These are phyloP conservation scores for Halcyon leucocephala DNA, from an alignment of 2,797 vertebrate species.

Conservation along the genomic window DNA sequence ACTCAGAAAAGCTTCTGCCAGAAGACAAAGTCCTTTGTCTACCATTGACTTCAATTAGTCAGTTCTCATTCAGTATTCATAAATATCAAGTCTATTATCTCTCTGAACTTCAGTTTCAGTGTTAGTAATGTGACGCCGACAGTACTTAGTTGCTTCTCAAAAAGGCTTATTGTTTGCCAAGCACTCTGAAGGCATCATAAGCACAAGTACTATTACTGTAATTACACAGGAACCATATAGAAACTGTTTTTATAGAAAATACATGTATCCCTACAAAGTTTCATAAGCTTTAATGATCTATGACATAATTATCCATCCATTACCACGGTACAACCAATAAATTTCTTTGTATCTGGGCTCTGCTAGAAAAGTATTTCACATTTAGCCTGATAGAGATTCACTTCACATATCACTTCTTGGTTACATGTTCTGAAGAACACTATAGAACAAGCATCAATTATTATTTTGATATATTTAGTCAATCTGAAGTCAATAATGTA, in stretches of 20 bases:
- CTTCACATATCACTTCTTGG: neutral
- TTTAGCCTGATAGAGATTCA: neutral
- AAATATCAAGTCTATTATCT: neutral
- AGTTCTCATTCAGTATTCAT: neutral
- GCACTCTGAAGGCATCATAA: neutral
- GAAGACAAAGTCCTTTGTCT: neutral
- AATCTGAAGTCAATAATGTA: neutral
- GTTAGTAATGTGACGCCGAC: neutral
- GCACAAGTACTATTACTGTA: neutral
- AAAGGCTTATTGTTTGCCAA: neutral
- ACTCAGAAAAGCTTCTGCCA: neutral
- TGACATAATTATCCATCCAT: neutral
- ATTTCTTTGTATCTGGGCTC: neutral
- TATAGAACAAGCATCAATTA: conserved; percentile 1
- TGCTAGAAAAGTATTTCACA: conserved; percentile 6
- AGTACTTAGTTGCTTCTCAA: neutral
- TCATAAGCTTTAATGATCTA: neutral
- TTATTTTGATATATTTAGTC: neutral
- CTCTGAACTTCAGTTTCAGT: neutral
- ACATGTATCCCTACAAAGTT: neutral
- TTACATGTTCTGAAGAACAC: neutral
- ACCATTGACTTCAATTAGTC: neutral
- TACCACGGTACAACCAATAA: neutral
- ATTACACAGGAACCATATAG: neutral
- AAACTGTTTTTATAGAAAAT: neutral